Evolutionary conservation across 2,888 invertebrate species (phyloP), one percentile per base, ranked within the genome.

Genomic region (Polyommatus iphigenia): DNA sequence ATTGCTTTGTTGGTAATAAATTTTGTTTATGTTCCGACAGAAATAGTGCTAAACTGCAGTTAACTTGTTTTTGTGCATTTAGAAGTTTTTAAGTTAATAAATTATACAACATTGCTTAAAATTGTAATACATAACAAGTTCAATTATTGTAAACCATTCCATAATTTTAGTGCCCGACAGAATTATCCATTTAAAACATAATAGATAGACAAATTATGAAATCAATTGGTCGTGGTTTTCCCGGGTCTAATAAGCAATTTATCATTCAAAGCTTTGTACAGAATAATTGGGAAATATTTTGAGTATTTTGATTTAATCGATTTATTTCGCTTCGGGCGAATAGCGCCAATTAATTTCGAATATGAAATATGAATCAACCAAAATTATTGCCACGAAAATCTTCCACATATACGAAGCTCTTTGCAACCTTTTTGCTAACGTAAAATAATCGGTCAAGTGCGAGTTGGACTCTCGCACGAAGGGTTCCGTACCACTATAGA

Each of bases 171-270:
- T 62, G 29, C 29, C 3, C 4, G 13, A 32, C 29, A 29, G 29
- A 62, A 62, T 62, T 62, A 67, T 67, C 67, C 29, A 67, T 67
- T 67, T 6, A 81, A 78, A 78, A 78, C 54, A 57, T 46, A 5
- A 50, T 32, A 13, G 36, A 20, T 54, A 15, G n/a, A 29, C n/a
- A 54, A 46, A 75, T 59, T 62, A 71, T 50, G 13, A 77, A 77
- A 75, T 75, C 75, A 54, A 75, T 75, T 73, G 8, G 75, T 24
- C 15, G 36, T 75, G 75, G 75, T 24, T 73, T 73, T 73, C 62
- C 24, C 50, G 46, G 20, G n/a, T 5, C 46, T 73, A 46, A 29
- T 24, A 46, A 29, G 75, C 32, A 75, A 75, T 75, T 75, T 75
- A 54, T 54, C 75, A 75, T 50, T 54, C 50, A 75, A 46, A 24